Conservation (phyloP, 1,140 invertebrate genomes). For the Argopecten irradians region DNA sequence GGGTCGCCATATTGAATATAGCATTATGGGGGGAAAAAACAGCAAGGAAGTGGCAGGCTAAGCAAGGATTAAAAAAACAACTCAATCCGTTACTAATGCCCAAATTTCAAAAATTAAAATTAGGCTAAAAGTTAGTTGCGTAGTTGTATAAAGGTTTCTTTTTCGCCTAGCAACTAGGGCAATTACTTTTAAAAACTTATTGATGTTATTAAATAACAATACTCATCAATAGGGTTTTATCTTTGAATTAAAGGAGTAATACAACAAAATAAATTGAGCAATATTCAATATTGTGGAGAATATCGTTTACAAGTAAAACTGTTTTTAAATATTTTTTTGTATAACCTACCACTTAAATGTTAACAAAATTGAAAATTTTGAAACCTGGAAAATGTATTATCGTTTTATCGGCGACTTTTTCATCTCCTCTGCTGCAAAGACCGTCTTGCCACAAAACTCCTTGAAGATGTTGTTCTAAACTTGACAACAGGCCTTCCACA, state of each 20-base stretch:
- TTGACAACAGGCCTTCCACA: background rate
- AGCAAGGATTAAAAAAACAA: background rate
- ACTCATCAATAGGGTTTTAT: background rate
- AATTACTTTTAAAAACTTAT: background rate
- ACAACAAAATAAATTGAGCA: background rate
- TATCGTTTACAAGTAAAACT: background rate
- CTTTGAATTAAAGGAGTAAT: background rate
- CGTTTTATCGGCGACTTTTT: background rate
- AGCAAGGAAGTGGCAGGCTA: slow-evolving; percentile 20
- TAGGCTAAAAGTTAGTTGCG: background rate
- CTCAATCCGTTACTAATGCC: background rate
- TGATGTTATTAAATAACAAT: background rate
- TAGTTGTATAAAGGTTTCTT: background rate
- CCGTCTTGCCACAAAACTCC: background rate
- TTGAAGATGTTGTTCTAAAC: background rate
- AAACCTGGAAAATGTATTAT: slow-evolving; percentile 18
- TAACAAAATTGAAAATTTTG: background rate
- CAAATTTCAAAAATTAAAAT: slow-evolving; percentile 24
- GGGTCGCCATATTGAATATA: background rate
- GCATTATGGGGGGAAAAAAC: slow-evolving; percentile 14
- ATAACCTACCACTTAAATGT: background rate
- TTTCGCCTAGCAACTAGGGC: background rate
- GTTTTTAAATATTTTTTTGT: background rate
- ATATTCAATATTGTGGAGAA: slow-evolving; percentile 23
- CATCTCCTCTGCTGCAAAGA: background rate